phyloP scores from a whole-genome alignment of 2,797 vertebrate genomes.

The Chaunax sp. region DNA sequence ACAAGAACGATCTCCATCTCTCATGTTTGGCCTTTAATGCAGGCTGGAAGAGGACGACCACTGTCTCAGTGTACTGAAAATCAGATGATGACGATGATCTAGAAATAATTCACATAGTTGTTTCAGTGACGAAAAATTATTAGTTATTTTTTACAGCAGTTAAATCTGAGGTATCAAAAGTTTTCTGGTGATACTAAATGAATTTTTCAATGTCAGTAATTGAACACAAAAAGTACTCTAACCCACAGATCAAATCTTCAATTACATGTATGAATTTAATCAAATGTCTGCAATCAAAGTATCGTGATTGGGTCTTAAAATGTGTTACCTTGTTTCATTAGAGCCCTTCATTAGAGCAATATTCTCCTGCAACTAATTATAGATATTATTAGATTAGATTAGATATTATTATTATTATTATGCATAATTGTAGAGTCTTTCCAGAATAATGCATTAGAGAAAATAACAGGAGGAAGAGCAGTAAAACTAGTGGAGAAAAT shows the following conservation, averaged over 20 bases:
- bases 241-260: neutral
- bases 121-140: neutral
- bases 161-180: neutral
- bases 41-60: neutral
- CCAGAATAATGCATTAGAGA: neutral
- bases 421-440: neutral
- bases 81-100: neutral
- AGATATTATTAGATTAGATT: neutral
- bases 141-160: neutral
- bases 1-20: neutral
- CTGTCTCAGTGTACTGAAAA: neutral
- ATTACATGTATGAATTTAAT: neutral
- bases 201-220: neutral
- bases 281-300: neutral
- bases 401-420: neutral
- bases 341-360: neutral
- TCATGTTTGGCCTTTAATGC: slow-evolving; percentile 11
- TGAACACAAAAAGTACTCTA: neutral
- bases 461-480: neutral
- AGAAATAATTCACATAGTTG: neutral
- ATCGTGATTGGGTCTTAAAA: neutral
- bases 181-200: neutral
- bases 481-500: neutral
- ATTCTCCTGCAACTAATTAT: neutral
- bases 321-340: neutral